Evolutionary conservation across 2,113 vertebrate genomes (phyloP).

Genomic region (Girardinichthys multiradiatus): DNA sequence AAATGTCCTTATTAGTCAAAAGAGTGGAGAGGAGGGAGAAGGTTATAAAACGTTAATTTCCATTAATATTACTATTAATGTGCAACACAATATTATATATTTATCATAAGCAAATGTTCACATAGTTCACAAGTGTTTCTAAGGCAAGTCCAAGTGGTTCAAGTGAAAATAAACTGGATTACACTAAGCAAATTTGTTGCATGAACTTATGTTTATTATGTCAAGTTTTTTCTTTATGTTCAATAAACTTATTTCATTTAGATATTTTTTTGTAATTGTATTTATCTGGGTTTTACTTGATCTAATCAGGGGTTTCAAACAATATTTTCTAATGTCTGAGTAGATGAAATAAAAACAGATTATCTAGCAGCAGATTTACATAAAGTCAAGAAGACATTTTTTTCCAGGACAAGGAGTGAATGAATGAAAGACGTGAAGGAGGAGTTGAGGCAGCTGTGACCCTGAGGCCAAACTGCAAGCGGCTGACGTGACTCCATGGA

Average conservation of each 20-base stretch:
- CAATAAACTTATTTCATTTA: too few relatives aligned
- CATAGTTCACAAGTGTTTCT: neutral
- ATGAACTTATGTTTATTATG: too few relatives aligned
- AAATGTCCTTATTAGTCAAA: too few relatives aligned
- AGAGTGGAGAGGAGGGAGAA: neutral
- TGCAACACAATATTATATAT: neutral
- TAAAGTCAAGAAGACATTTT: constrained; percentile 29
- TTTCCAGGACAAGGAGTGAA: constrained; percentile 37
- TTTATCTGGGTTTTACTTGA: too few relatives aligned
- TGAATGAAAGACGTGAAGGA: constrained; percentile 38
- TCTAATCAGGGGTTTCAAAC: too few relatives aligned
- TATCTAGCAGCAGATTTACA: constrained; percentile 21
- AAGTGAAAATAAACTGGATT: neutral
- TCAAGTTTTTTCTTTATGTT: too few relatives aligned
- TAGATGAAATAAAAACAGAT: too few relatives aligned
- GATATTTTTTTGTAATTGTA: too few relatives aligned
- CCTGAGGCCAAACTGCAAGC: constrained; percentile 89
- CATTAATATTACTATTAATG: neutral
- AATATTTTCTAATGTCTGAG: too few relatives aligned
- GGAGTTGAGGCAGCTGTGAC: constrained; percentile 84
- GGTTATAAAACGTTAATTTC: neutral
- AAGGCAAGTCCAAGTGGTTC: neutral
- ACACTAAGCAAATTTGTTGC: neutral
- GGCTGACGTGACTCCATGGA: constrained; percentile 84
- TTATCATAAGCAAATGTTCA: neutral